Conservation (phyloP, 2,888 invertebrate genomes). For the Polyploca ridens region DNA sequence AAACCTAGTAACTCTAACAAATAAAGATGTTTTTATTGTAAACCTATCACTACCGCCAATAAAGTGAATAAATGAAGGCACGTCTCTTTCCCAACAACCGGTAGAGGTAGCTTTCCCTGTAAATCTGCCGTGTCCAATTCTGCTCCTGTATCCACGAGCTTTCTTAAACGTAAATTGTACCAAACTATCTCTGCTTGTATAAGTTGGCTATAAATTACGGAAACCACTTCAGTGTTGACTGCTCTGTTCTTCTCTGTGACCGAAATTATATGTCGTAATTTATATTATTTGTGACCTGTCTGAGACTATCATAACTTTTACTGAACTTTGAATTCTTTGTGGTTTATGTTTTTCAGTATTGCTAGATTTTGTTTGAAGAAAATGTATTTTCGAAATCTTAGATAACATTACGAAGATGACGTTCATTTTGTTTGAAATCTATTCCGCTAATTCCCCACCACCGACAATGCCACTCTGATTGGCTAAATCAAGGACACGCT, state of each 20-base stretch:
- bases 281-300: not conserved
- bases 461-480: too few species aligned
- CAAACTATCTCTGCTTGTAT: conserved; percentile 21
- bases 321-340: too few species aligned
- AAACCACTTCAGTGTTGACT: conserved; percentile 6
- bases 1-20: conserved; percentile 5
- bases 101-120: conserved; percentile 49
- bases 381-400: too few species aligned
- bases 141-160: conserved; percentile 49
- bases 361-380: too few species aligned
- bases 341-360: too few species aligned
- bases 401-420: too few species aligned
- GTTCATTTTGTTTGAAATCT: too few species aligned
- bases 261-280: not conserved
- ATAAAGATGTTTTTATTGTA: conserved; percentile 15
- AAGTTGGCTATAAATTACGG: conserved; percentile 22
- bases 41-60: conserved; percentile 19
- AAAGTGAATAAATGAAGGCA: conserved; percentile 23
- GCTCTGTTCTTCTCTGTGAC: not conserved
- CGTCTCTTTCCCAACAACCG: conserved; percentile 14
- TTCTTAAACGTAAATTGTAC: conserved; percentile 33
- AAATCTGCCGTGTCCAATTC: conserved; percentile 44
- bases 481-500: too few species aligned
- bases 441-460: too few species aligned
- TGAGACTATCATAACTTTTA: not conserved